A percentile compares a stretch with the other conserved stretches of the same genome.
phyloP scores from a whole-genome alignment of 2,888 invertebrate species.

The Lithophane socia region DNA sequence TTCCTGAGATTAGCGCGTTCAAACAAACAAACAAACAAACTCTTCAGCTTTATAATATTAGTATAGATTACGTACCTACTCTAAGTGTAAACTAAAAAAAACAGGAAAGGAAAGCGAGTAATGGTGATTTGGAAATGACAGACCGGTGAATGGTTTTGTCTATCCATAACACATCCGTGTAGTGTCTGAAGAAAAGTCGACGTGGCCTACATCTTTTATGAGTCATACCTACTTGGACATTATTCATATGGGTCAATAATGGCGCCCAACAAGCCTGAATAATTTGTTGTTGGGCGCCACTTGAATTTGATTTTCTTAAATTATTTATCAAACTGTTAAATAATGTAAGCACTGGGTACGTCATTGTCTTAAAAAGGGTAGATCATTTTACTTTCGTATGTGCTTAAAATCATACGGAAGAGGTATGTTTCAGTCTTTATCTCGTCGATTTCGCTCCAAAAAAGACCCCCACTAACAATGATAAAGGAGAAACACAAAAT shows the following conservation, averaged over 20 bases:
- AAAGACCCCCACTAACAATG: not conserved
- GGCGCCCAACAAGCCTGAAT: conserved; percentile 21
- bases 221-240: not conserved
- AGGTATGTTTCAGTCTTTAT: not conserved
- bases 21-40: too few relatives aligned
- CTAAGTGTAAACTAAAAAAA: not conserved
- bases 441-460: not conserved
- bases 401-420: not conserved
- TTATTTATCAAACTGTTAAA: not conserved
- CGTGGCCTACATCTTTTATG: not conserved
- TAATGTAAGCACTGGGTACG: not conserved
- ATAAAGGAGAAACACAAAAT: not conserved
- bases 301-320: not conserved
- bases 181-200: not conserved
- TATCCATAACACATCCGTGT: not conserved
- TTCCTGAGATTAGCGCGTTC: too few relatives aligned
- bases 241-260: conserved; percentile 23
- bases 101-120: not conserved
- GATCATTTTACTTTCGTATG: not conserved
- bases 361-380: not conserved
- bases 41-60: too few relatives aligned
- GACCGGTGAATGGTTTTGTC: not conserved
- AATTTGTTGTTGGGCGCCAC: conserved; percentile 25
- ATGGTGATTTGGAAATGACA: not conserved
- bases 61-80: not conserved